phyloP scores from a whole-genome alignment of 1,140 invertebrate genomes.

The Amyelois transitella region DNA sequence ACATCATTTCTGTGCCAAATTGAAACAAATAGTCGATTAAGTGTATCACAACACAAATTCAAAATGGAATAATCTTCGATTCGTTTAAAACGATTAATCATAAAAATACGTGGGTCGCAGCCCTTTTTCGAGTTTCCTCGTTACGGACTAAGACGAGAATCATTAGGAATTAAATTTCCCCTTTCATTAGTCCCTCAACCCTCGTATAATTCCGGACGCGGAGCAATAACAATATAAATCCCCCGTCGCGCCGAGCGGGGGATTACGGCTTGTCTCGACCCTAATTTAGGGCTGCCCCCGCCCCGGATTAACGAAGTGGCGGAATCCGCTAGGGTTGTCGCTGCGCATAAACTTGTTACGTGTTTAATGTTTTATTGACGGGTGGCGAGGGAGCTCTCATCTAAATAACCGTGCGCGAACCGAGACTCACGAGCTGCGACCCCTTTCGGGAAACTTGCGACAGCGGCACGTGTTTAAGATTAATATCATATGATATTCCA shows the following conservation, averaged over 20 bases:
- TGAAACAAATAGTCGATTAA: conserved; percentile 37
- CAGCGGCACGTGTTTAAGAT: neutral
- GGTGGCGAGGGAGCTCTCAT: conserved; percentile 61
- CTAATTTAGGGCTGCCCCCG: conserved; percentile 73
- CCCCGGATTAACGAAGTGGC: conserved; percentile 72
- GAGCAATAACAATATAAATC: conserved; percentile 75
- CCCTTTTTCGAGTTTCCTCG: conserved; percentile 72
- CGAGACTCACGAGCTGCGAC: conserved; percentile 8
- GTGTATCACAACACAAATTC: conserved; percentile 21
- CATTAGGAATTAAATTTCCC: conserved; percentile 75
- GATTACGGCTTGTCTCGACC: conserved; percentile 73
- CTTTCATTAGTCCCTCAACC: conserved; percentile 74
- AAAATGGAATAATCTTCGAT: conserved; percentile 50
- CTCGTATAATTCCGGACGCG: conserved; percentile 73
- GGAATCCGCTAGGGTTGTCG: conserved; percentile 72
- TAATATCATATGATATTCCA: neutral
- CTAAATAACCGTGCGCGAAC: conserved; percentile 59
- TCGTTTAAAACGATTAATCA: conserved; percentile 54
- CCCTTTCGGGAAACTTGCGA: conserved; percentile 14
- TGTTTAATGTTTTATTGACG: conserved; percentile 74
- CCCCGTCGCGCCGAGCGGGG: conserved; percentile 70
- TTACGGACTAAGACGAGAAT: conserved; percentile 73
- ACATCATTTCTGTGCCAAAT: conserved; percentile 28
- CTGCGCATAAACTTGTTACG: conserved; percentile 71
- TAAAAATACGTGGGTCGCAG: conserved; percentile 62